A percentile compares a stretch with the other conserved stretches of the same genome.
These are phyloP conservation scores for Halocaridina rubra DNA, from an alignment of 2,888 invertebrate genomes.

Conservation along the genomic window DNA sequence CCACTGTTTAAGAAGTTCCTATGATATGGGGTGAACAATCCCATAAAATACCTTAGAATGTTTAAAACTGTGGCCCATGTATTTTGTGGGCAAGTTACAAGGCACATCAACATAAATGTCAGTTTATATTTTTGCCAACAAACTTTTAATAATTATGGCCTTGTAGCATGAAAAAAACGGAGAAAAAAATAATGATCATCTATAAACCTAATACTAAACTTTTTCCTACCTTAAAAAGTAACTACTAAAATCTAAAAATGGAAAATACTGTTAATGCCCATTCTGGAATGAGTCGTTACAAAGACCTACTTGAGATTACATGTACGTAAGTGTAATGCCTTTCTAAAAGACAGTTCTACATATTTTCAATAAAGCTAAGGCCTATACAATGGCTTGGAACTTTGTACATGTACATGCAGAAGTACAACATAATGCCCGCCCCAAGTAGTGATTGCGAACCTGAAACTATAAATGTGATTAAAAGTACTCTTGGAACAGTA, in stretches of 20 bases:
- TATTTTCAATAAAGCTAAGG: slow-evolving; percentile 59
- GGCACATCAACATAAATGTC: background rate
- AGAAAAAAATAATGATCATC: background rate
- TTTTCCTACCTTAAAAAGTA: slow-evolving; percentile 9
- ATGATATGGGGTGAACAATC: too few species aligned
- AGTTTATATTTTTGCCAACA: background rate
- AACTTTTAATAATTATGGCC: background rate
- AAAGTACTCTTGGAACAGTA: too few species aligned
- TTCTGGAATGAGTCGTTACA: slow-evolving; percentile 28
- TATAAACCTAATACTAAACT: background rate
- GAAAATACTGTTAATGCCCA: slow-evolving; percentile 47
- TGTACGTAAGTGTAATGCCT: too few species aligned
- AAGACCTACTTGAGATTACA: background rate
- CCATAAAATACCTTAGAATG: too few species aligned
- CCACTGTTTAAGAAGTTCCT: too few species aligned
- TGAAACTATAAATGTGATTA: background rate
- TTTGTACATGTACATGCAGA: slow-evolving; percentile 41
- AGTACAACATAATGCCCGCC: slow-evolving; percentile 1
- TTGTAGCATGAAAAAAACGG: background rate
- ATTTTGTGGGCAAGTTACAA: background rate
- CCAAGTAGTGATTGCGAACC: background rate
- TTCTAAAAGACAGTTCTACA: too few species aligned
- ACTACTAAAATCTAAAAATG: slow-evolving; percentile 36
- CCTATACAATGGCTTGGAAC: slow-evolving; percentile 57
- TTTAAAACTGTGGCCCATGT: too few species aligned